Evolutionary conservation across 2,888 invertebrate species (phyloP).

Genomic region (Drosophila lutescens): DNA sequence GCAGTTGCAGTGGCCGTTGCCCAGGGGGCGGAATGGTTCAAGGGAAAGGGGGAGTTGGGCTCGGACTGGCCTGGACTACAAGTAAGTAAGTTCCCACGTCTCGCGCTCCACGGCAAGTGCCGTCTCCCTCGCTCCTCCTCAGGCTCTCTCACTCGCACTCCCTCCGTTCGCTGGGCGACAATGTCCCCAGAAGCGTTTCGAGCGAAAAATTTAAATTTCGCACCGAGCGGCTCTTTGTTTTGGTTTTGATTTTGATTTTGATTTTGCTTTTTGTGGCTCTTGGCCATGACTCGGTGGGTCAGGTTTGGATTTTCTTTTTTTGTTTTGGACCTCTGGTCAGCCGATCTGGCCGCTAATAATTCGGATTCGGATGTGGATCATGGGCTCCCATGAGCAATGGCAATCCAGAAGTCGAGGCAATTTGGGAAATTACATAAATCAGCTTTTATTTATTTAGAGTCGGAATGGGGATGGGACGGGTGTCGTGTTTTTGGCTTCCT

Average conservation of each 20-base stretch:
- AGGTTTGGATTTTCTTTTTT: conserved; percentile 11
- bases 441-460: conserved; percentile 77
- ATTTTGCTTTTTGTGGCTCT: conserved; percentile 12
- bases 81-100: conserved; percentile 74
- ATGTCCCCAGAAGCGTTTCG: conserved; percentile 81
- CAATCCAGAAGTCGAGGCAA: conserved; percentile 45
- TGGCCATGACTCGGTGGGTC: conserved; percentile 28
- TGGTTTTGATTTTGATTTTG: conserved; percentile 7
- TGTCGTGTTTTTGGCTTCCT: conserved; percentile 53
- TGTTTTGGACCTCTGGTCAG: conserved; percentile 41
- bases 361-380: conserved; percentile 56
- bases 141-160: neutral
- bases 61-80: conserved; percentile 48
- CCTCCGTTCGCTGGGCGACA: conserved; percentile 38
- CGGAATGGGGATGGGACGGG: conserved; percentile 13
- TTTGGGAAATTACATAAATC: conserved; percentile 81
- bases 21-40: conserved; percentile 9
- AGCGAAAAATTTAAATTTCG: conserved; percentile 81
- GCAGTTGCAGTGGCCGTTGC: conserved; percentile 42
- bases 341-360: conserved; percentile 76
- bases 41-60: conserved; percentile 51
- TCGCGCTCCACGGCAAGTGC: conserved; percentile 40
- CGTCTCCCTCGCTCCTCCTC: neutral
- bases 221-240: conserved; percentile 76
- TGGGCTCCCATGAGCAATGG: conserved; percentile 17